These are phyloP conservation scores for Gymnocheta viridis DNA, from an alignment of 2,888 invertebrate species.

Conservation along the genomic window DNA sequence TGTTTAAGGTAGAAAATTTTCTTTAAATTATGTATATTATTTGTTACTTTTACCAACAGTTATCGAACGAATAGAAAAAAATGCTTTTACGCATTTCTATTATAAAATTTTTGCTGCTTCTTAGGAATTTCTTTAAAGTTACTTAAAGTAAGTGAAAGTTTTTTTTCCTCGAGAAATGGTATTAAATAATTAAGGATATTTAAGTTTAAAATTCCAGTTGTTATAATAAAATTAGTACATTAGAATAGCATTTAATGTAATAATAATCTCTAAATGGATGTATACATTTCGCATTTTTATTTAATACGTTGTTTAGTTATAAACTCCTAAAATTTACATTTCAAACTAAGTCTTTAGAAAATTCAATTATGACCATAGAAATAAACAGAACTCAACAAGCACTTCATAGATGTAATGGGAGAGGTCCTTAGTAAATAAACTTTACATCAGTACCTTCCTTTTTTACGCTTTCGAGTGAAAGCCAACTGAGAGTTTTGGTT, in stretches of 20 bases:
- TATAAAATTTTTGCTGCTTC: slow-evolving; percentile 5
- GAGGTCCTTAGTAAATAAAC: no score
- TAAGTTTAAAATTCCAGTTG: background rate
- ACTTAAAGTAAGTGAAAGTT: slow-evolving; percentile 50
- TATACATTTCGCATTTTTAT: no score
- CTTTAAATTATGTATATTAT: slow-evolving; percentile 32
- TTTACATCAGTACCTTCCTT: no score
- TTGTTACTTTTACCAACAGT: slow-evolving; percentile 38
- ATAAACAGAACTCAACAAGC: background rate
- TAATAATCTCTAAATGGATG: no score
- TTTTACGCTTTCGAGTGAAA: no score
- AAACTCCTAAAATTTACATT: background rate
- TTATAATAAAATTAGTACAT: background rate
- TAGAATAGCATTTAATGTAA: no score
- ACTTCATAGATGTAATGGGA: background rate
- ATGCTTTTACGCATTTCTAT: slow-evolving; percentile 53
- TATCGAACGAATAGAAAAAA: slow-evolving; percentile 6
- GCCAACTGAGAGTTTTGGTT: no score
- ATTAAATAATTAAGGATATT: background rate
- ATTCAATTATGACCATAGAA: background rate
- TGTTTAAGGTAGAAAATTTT: slow-evolving; percentile 26
- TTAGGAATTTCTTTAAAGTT: slow-evolving; percentile 7
- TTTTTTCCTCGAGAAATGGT: background rate
- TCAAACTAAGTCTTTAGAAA: background rate
- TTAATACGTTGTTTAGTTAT: background rate